Conservation (phyloP, 2,113 vertebrate genomes). For the Dinomys branickii region DNA sequence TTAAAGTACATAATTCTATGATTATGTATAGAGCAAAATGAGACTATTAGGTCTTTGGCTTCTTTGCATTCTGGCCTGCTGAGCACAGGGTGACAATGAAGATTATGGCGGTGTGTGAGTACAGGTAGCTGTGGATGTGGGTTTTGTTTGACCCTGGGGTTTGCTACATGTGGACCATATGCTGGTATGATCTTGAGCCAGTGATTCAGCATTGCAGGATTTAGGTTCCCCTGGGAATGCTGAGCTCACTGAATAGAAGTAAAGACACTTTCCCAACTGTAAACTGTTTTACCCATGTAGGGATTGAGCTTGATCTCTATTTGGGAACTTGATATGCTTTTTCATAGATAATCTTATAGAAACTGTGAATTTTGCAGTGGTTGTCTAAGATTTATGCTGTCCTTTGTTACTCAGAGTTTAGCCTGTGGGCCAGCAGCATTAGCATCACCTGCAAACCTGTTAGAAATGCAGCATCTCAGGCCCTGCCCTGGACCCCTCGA, state of each 20-base stretch:
- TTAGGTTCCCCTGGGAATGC: not conserved
- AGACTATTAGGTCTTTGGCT: not conserved
- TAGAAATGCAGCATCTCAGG: not conserved
- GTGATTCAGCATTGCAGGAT: not conserved
- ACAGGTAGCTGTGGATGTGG: not conserved
- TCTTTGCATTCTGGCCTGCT: not conserved
- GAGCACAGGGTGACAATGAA: not conserved
- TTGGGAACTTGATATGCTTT: not conserved
- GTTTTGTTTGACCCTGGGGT: not conserved
- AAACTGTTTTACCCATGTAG: not conserved
- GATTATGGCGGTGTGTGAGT: not conserved
- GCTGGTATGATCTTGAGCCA: not conserved
- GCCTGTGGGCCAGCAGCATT: not conserved
- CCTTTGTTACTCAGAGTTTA: not conserved
- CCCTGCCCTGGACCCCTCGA: not conserved
- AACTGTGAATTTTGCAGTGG: not conserved
- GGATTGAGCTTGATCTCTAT: not conserved
- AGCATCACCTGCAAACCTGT: not conserved
- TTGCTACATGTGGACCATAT: not conserved
- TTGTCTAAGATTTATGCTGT: not conserved
- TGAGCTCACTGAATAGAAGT: not conserved
- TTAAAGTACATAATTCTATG: constrained; percentile 1
- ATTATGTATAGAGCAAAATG: not conserved
- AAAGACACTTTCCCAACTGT: not conserved
- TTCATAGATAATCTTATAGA: not conserved